Evolutionary conservation across 2,113 vertebrate genomes (phyloP).

Genomic region (Vulpes vulpes): DNA sequence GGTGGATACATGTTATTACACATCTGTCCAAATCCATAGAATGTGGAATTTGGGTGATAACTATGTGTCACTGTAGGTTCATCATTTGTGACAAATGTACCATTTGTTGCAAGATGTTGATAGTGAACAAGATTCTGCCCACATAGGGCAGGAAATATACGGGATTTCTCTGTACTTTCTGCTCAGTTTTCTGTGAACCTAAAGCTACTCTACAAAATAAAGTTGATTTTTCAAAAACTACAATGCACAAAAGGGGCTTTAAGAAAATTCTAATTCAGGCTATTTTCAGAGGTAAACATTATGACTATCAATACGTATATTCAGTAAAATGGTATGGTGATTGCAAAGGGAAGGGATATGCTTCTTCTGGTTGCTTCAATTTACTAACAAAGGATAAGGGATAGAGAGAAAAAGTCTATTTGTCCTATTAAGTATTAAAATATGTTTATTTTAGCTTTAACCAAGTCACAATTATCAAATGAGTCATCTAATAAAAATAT

Average conservation of each 20-base stretch:
- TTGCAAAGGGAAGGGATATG: not conserved
- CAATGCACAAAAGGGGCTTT: not conserved
- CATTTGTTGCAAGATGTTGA: not conserved
- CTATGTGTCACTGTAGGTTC: not conserved
- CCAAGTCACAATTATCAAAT: not conserved
- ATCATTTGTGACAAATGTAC: not conserved
- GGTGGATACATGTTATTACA: not conserved
- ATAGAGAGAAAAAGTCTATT: not conserved
- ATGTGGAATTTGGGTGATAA: not conserved
- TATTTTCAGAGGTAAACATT: constrained; percentile 10
- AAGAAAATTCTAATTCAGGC: constrained; percentile 1
- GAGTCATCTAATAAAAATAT: constrained; percentile 22
- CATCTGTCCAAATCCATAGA: not conserved
- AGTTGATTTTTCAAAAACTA: not conserved
- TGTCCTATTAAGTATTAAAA: constrained; percentile 41
- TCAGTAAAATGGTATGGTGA: constrained; percentile 23
- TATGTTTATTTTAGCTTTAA: constrained; percentile 46
- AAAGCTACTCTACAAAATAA: not conserved
- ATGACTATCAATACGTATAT: not conserved
- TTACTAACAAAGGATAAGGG: not conserved
- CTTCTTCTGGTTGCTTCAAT: not conserved
- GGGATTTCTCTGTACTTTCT: not conserved
- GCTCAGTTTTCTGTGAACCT: not conserved
- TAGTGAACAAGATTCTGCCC: too few relatives aligned
- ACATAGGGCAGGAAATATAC: not conserved